A percentile compares a stretch with the other conserved stretches of the same genome.
Conservation (phyloP, 2,797 vertebrate genomes). For the Enteromius fasciolatus region DNA sequence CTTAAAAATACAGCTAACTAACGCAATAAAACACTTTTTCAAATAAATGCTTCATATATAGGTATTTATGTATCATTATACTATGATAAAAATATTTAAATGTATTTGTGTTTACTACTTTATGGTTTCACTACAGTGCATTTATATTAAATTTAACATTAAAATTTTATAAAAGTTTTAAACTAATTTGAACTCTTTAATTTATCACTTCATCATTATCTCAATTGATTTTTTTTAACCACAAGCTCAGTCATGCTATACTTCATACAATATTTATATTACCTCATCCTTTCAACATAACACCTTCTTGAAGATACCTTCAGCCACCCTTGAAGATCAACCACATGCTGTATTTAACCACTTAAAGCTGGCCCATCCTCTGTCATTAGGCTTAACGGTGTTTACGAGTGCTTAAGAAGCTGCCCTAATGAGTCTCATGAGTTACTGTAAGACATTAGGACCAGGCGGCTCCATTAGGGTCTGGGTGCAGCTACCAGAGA, state of each 20-base stretch:
- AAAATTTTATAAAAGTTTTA: neutral
- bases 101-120: neutral
- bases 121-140: neutral
- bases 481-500: slow-evolving; percentile 62
- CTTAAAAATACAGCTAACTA: too few species aligned
- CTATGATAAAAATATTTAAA: too few species aligned
- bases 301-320: slow-evolving; percentile 21
- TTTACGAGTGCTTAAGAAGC: slow-evolving; percentile 79
- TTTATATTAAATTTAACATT: neutral
- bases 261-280: neutral
- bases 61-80: neutral
- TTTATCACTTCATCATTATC: neutral
- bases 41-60: neutral
- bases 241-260: neutral
- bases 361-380: slow-evolving; percentile 65
- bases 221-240: neutral
- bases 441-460: slow-evolving; percentile 76
- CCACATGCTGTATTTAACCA: slow-evolving; percentile 61
- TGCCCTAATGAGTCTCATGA: slow-evolving; percentile 74
- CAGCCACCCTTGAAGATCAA: slow-evolving; percentile 44
- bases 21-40: too few species aligned
- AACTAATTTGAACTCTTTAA: neutral
- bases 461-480: slow-evolving; percentile 66
- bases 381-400: slow-evolving; percentile 69
- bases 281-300: neutral